Evolutionary conservation across 2,797 vertebrate species (phyloP).

Genomic region (Coreius guichenoti): DNA sequence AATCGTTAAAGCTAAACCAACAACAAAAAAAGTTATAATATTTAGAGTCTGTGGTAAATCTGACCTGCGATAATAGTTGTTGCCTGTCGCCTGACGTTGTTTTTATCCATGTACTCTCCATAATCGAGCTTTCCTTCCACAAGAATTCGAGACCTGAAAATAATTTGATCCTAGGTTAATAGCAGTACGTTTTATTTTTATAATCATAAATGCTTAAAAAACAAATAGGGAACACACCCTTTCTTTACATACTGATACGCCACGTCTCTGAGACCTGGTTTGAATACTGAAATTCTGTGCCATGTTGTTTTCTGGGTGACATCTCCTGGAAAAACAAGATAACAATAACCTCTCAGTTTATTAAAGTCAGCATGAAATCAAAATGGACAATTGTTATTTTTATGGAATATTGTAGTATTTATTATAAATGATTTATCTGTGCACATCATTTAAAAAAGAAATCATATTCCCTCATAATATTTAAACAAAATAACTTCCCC

Average conservation of each 20-base stretch:
- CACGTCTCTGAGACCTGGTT: conserved; percentile 93
- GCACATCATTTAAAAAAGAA: too few relatives aligned
- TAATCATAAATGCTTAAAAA: neutral
- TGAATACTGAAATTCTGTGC: conserved; percentile 96
- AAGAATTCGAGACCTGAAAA: conserved; percentile 80
- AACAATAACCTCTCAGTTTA: neutral
- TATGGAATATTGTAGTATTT: neutral
- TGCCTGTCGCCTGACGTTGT: conserved; percentile 92
- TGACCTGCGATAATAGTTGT: conserved; percentile 97
- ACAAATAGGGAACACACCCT: conserved; percentile 78
- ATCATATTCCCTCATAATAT: too few relatives aligned
- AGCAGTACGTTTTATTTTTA: neutral
- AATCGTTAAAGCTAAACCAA: neutral
- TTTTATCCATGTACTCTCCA: conserved; percentile 95
- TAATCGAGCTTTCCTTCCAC: conserved; percentile 98
- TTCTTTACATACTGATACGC: conserved; percentile 96
- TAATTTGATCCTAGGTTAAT: neutral
- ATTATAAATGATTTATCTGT: neutral
- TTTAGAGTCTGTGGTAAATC: too few relatives aligned
- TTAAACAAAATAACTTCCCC: neutral
- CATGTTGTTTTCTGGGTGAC: conserved; percentile 97
- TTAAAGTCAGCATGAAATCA: neutral
- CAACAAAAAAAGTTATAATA: neutral
- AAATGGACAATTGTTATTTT: neutral
- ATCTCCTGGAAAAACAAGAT: conserved; percentile 79